phyloP scores from a whole-genome alignment of 2,888 invertebrate species.

The Philereme transversata region DNA sequence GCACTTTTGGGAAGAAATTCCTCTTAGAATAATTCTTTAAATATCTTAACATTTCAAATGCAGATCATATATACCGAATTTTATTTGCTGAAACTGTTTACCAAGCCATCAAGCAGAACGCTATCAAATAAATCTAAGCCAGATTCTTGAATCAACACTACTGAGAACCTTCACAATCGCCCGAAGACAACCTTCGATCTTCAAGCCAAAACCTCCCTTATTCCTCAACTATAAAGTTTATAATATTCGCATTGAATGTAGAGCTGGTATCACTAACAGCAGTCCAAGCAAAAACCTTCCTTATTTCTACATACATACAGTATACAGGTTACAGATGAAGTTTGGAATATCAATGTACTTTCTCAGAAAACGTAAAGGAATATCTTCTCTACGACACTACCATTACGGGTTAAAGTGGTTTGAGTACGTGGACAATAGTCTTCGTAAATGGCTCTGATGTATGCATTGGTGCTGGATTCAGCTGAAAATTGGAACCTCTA shows the following conservation, averaged over 20 bases:
- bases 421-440: conserved; percentile 18
- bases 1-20: neutral
- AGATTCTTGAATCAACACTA: conserved; percentile 31
- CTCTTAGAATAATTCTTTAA: neutral
- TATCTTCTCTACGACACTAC: neutral
- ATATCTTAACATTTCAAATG: conserved; percentile 1
- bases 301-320: conserved; percentile 11
- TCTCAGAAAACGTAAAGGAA: conserved; percentile 7
- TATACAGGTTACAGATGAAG: conserved; percentile 9
- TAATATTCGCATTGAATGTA: neutral
- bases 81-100: conserved; percentile 17
- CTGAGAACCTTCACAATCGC: conserved; percentile 31
- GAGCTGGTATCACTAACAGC: conserved; percentile 4
- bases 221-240: neutral
- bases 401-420: conserved; percentile 16
- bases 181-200: conserved; percentile 23
- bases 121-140: conserved; percentile 33
- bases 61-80: neutral
- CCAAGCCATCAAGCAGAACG: conserved; percentile 27
- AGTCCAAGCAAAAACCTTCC: conserved; percentile 11
- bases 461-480: conserved; percentile 8
- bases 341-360: conserved; percentile 1
- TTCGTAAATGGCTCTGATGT: conserved; percentile 22
- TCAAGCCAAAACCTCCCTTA: conserved; percentile 16
- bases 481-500: conserved; percentile 26